Conservation (phyloP, 2,888 invertebrate genomes). For the Rotaria sp. region DNA sequence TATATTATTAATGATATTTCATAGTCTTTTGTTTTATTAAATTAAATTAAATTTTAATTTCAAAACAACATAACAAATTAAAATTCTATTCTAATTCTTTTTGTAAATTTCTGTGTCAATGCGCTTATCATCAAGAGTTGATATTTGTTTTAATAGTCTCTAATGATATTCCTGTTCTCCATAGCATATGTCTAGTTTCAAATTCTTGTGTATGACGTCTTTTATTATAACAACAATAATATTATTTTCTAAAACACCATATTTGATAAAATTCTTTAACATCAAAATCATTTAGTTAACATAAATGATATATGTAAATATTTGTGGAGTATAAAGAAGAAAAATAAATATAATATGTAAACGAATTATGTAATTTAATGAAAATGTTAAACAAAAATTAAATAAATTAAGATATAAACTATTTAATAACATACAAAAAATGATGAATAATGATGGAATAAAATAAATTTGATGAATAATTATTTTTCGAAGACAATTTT, state of each 20-base stretch:
- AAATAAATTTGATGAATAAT: neutral
- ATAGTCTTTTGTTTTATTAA: no score
- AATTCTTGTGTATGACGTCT: neutral
- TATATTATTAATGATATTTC: no score
- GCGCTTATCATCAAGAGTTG: neutral
- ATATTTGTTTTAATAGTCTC: neutral
- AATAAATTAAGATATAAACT: neutral
- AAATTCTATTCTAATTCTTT: neutral
- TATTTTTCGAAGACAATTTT: neutral
- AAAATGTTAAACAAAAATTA: neutral
- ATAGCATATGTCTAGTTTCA: neutral
- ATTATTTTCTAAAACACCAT: neutral
- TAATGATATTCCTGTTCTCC: neutral
- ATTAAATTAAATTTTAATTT: no score
- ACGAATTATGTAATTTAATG: neutral
- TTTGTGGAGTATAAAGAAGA: neutral
- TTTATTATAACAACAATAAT: no score
- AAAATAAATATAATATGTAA: neutral
- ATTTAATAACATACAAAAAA: neutral
- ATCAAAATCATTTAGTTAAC: neutral
- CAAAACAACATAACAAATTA: no score
- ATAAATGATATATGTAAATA: neutral
- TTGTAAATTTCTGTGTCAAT: neutral
- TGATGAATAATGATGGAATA: neutral
- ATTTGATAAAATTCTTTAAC: neutral